Percentiles rank a stretch among this genome's conserved stretches.
These are phyloP conservation scores for Yponomeuta malinellus DNA, from an alignment of 2,888 invertebrate genomes.

Conservation along the genomic window DNA sequence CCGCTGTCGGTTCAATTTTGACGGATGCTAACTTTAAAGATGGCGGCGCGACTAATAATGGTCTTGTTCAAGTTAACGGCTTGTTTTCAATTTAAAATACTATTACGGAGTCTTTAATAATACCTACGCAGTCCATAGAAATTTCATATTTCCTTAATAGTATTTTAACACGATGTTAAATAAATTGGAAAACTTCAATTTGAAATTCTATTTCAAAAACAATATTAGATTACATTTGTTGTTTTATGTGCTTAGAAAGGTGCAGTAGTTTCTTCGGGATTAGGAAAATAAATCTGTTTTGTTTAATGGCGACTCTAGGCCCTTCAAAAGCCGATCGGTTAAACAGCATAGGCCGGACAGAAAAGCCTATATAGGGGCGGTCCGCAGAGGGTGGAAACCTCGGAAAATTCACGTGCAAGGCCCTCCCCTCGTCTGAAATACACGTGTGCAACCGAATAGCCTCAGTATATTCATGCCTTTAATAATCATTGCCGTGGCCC, in stretches of 20 bases:
- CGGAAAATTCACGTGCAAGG: slow-evolving; percentile 73
- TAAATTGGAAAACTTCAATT: slow-evolving; percentile 2
- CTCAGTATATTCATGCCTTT: slow-evolving; percentile 64
- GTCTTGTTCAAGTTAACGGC: slow-evolving; percentile 1
- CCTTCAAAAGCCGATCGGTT: slow-evolving; percentile 60
- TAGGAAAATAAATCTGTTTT: too few species aligned
- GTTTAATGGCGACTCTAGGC: slow-evolving; percentile 41
- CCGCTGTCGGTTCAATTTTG: slow-evolving; percentile 30
- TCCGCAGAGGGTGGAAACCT: slow-evolving; percentile 74
- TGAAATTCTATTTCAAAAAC: slow-evolving; percentile 5
- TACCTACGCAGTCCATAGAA: not conserved
- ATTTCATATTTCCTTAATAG: not conserved
- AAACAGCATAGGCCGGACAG: slow-evolving; percentile 76
- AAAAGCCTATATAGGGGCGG: slow-evolving; percentile 75
- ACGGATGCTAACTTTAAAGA: slow-evolving; percentile 28
- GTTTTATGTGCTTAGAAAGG: not conserved
- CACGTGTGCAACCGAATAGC: slow-evolving; percentile 70
- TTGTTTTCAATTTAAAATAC: slow-evolving; percentile 5
- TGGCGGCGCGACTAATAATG: slow-evolving; percentile 18
- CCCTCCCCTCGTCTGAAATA: slow-evolving; percentile 58
- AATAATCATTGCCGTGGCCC: slow-evolving; percentile 67
- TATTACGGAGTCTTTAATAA: slow-evolving; percentile 11
- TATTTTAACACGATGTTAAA: slow-evolving; percentile 3
- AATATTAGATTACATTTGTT: not conserved
- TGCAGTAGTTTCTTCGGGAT: too few species aligned